phyloP scores from a whole-genome alignment of 2,888 invertebrate species.

The Disparrhopalites patrizii region DNA sequence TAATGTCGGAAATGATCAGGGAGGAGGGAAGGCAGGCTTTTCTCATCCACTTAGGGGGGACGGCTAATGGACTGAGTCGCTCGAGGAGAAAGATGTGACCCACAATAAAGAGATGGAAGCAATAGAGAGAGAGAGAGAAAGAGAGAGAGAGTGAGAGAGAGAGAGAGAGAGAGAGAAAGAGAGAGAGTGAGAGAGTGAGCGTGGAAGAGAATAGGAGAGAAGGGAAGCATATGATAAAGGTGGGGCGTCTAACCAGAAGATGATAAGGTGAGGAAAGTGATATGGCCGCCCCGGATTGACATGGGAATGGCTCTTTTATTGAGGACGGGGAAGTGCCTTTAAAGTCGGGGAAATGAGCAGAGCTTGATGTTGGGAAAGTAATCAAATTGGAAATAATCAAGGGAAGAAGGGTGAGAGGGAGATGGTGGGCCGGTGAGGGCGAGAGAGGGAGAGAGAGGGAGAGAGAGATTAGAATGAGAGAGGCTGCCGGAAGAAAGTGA shows the following conservation, averaged over 20 bases:
- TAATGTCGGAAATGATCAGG: too few relatives aligned
- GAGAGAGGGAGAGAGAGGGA: neutral
- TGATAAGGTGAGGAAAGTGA: neutral
- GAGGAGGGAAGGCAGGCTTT: too few relatives aligned
- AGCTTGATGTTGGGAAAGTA: neutral
- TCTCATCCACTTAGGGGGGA: too few relatives aligned
- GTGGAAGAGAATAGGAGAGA: neutral
- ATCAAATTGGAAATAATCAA: neutral
- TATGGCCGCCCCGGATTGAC: neutral
- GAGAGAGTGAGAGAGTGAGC: too few relatives aligned
- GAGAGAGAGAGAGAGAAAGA: conserved; percentile 19
- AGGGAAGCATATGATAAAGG: neutral
- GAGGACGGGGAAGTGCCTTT: neutral
- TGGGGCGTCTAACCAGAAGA: neutral
- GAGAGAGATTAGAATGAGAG: neutral
- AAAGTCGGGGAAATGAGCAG: neutral
- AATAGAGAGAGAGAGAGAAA: neutral
- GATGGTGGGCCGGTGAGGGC: neutral
- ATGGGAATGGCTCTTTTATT: neutral
- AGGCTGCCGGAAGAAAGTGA: conserved; percentile 27
- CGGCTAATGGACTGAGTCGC: too few relatives aligned
- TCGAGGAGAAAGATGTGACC: too few relatives aligned
- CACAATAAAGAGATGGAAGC: neutral
- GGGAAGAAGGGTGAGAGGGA: neutral
- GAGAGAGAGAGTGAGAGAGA: conserved; percentile 14